Evolutionary conservation across 2,113 vertebrate species (phyloP).

Genomic region (Suricata suricatta): DNA sequence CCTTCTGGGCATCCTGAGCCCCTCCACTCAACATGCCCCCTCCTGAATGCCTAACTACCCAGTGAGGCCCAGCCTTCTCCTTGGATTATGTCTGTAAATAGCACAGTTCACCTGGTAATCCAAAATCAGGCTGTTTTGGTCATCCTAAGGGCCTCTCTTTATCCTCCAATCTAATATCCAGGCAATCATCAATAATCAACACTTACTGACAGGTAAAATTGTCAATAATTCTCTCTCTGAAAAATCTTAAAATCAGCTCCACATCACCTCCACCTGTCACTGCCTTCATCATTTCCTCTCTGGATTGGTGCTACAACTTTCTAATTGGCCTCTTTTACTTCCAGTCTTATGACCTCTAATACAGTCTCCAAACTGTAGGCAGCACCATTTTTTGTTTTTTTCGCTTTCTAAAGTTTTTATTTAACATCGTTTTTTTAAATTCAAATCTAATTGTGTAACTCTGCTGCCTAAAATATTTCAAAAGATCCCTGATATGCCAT

Average conservation of each 20-base stretch:
- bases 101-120: background rate
- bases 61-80: background rate
- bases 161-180: background rate
- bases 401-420: no score
- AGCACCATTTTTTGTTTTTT: background rate
- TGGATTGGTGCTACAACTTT: background rate
- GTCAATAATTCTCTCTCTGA: background rate
- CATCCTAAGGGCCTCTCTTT: background rate
- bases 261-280: background rate
- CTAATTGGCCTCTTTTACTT: background rate
- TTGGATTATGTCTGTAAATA: background rate
- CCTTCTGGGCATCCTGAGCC: background rate
- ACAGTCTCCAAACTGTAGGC: background rate
- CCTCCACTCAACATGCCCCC: background rate
- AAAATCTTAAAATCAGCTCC: background rate
- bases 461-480: background rate
- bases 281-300: background rate
- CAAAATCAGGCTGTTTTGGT: background rate
- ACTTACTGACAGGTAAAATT: background rate
- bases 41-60: background rate
- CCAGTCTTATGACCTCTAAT: background rate
- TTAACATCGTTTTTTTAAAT: background rate
- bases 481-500: background rate
- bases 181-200: background rate
- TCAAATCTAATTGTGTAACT: constrained; percentile 2